A percentile compares a stretch with the other conserved stretches of the same genome.
Conservation (phyloP, 2,888 invertebrate species). For the Odontomyia ornata region DNA sequence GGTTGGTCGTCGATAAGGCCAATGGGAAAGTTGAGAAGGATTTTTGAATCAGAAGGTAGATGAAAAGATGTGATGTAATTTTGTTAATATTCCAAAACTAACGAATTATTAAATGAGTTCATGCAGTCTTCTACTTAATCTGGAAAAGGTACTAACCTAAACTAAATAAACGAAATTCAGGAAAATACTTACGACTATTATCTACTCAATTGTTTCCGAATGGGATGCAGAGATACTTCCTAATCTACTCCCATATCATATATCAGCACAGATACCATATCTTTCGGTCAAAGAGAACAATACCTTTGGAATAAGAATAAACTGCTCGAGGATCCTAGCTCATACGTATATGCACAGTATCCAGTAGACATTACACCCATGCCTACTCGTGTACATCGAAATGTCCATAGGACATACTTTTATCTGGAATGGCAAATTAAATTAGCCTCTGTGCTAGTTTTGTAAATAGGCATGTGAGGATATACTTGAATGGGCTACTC, state of each 20-base stretch:
- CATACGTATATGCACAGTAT: neutral
- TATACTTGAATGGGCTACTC: neutral
- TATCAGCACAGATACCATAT: constrained; percentile 5
- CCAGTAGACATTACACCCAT: neutral
- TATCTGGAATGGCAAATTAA: constrained; percentile 19
- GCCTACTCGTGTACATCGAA: neutral
- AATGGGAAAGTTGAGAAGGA: constrained; percentile 10
- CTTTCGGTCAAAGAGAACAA: constrained; percentile 25
- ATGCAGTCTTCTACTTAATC: too few species aligned
- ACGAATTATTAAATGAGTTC: too few species aligned
- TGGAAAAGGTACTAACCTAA: too few species aligned
- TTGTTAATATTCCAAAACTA: neutral
- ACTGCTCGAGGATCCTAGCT: constrained; percentile 13
- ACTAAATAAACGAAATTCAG: too few species aligned
- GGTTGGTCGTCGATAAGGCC: neutral
- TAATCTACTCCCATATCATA: neutral
- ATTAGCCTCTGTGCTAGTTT: constrained; percentile 8
- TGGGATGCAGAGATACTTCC: neutral
- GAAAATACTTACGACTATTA: too few species aligned
- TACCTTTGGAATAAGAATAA: constrained; percentile 22
- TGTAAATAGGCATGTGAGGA: neutral
- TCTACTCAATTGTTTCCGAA: neutral
- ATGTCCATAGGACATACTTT: constrained; percentile 16
- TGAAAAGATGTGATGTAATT: neutral
- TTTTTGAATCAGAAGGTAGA: neutral